Percentiles rank a stretch among this genome's conserved stretches.
Evolutionary conservation across 2,797 vertebrate species (phyloP).

Genomic region (Sphenodon punctatus): DNA sequence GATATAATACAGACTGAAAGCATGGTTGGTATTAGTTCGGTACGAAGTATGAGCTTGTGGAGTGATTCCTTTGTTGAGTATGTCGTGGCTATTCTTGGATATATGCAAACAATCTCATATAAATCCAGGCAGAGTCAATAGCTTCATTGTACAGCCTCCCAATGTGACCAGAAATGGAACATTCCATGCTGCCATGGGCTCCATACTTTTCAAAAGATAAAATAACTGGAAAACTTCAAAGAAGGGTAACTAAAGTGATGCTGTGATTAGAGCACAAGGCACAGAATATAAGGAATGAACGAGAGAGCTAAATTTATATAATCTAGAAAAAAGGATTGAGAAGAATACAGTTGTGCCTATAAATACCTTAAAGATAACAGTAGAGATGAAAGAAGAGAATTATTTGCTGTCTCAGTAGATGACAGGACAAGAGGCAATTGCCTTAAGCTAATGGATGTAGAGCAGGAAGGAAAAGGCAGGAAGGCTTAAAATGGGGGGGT

Average conservation of each 20-base stretch:
- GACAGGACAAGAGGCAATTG: slow-evolving; percentile 33
- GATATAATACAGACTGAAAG: rapidly evolving
- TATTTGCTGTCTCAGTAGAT: slow-evolving; percentile 11
- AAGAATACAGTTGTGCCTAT: slow-evolving; percentile 33
- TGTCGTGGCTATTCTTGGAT: not conserved
- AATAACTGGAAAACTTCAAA: slow-evolving; percentile 8
- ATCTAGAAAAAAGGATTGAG: slow-evolving; percentile 57
- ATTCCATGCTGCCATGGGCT: not conserved
- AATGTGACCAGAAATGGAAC: not conserved
- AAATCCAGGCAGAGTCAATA: slow-evolving; percentile 9
- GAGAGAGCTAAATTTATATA: slow-evolving; percentile 38
- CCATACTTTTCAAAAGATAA: not conserved
- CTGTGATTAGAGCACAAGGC: not conserved
- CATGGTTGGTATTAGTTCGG: not conserved
- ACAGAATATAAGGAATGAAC: slow-evolving; percentile 21
- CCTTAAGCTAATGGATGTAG: slow-evolving; percentile 26
- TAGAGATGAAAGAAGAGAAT: slow-evolving; percentile 46
- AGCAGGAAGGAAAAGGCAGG: not conserved
- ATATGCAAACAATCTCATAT: not conserved
- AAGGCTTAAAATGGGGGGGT: not conserved
- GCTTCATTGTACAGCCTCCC: slow-evolving; percentile 12
- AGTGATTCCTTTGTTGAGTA: slow-evolving; percentile 3
- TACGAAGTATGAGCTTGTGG: not conserved
- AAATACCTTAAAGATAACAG: slow-evolving; percentile 55
- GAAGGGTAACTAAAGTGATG: slow-evolving; percentile 5